Evolutionary conservation across 2,113 vertebrate genomes (phyloP).

Genomic region (Zosterops pallidus): DNA sequence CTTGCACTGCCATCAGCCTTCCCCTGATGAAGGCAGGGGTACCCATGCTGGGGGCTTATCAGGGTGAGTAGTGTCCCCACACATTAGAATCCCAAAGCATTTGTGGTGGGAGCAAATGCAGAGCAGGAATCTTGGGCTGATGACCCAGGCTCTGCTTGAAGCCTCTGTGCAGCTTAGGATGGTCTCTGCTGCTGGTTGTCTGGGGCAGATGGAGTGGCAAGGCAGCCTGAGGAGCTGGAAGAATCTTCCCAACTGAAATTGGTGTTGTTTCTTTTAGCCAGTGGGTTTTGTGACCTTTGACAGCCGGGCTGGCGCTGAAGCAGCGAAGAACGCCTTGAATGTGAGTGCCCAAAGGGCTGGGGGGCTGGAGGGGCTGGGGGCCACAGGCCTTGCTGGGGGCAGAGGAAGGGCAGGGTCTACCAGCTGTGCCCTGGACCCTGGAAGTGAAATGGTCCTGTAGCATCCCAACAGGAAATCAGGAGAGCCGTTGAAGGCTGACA

Average conservation of each 20-base stretch:
- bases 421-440: neutral
- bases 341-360: constrained; percentile 74
- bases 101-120: neutral
- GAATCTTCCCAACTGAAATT: neutral
- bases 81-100: fast-evolving
- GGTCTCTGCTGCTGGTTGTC: neutral
- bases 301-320: constrained; percentile 93
- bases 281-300: constrained; percentile 99
- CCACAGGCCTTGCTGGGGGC: fast-evolving
- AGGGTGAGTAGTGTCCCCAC: neutral
- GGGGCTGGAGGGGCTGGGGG: neutral
- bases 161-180: neutral
- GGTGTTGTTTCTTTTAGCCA: constrained; percentile 79
- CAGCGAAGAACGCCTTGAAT: constrained; percentile 94
- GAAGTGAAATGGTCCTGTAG: neutral
- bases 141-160: neutral
- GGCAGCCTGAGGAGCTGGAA: neutral
- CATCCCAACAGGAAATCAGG: neutral
- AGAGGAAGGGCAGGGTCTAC: neutral
- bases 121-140: neutral
- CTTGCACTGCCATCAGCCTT: neutral
- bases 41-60: neutral
- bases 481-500: neutral
- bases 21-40: neutral
- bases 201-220: neutral